phyloP scores from a whole-genome alignment of 2,888 invertebrate species.

The Tillus elongatus region DNA sequence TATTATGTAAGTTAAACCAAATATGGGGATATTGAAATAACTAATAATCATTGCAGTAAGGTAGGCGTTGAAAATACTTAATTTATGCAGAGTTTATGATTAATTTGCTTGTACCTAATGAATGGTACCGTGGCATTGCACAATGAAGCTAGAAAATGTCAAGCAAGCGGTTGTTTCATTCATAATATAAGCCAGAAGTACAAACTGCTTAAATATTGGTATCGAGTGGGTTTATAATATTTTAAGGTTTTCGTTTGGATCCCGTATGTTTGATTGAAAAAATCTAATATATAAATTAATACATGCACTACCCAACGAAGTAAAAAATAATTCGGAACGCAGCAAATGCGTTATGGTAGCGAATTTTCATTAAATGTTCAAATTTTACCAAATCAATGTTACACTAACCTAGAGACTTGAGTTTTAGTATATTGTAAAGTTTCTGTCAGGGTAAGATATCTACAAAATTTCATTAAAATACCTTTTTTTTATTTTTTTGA shows the following conservation, averaged over 20 bases:
- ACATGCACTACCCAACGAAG: too few species aligned
- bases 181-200: not conserved
- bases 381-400: too few species aligned
- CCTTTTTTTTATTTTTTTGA: too few species aligned
- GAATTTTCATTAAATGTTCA: too few species aligned
- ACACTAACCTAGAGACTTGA: too few species aligned
- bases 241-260: not conserved
- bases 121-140: slow-evolving; percentile 13
- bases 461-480: too few species aligned
- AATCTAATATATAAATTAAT: too few species aligned
- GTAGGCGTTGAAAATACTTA: slow-evolving; percentile 22
- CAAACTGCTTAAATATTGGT: not conserved
- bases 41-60: slow-evolving; percentile 23
- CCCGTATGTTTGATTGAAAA: too few species aligned
- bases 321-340: too few species aligned
- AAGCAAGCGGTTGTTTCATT: slow-evolving; percentile 12
- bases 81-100: slow-evolving; percentile 17
- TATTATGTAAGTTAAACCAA: slow-evolving; percentile 29
- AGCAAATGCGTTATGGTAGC: too few species aligned
- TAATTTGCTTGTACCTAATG: slow-evolving; percentile 16
- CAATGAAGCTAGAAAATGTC: slow-evolving; percentile 16
- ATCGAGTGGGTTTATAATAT: not conserved
- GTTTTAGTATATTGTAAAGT: too few species aligned
- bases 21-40: slow-evolving; percentile 31
- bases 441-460: too few species aligned